phyloP scores from a whole-genome alignment of 2,888 invertebrate species.

The Macroteleia sp. region DNA sequence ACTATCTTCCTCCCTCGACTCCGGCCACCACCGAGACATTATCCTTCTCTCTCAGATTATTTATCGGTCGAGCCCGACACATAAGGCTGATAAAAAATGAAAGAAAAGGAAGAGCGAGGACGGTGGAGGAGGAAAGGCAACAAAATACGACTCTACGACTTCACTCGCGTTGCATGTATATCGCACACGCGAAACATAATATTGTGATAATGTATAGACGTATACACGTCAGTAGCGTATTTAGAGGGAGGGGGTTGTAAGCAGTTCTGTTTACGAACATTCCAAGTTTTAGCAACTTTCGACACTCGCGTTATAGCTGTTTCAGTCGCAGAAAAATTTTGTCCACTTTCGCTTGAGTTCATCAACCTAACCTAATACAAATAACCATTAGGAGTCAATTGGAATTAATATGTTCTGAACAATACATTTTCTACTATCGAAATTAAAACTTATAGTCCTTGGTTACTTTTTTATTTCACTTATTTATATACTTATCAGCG shows the following conservation, averaged over 20 bases:
- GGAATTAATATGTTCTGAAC: no score
- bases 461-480: no score
- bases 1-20: conserved; percentile 62
- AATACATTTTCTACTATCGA: no score
- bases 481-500: no score
- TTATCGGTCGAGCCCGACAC: conserved; percentile 61
- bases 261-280: not conserved
- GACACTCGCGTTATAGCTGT: no score
- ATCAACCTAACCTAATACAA: no score
- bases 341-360: no score
- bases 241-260: not conserved
- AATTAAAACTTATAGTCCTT: no score
- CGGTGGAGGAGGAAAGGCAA: conserved; percentile 59
- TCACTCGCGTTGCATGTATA: conserved; percentile 53
- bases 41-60: conserved; percentile 63
- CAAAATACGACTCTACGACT: conserved; percentile 63
- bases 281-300: no score
- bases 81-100: conserved; percentile 56
- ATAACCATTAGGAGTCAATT: no score
- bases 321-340: no score
- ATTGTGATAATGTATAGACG: conserved; percentile 51
- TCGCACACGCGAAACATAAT: conserved; percentile 57
- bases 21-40: conserved; percentile 67
- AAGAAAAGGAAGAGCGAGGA: conserved; percentile 46
- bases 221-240: conserved; percentile 39